Evolutionary conservation across 1,140 invertebrate genomes (phyloP), one percentile per base, ranked within the genome.

Genomic region (Theocolax elegans): DNA sequence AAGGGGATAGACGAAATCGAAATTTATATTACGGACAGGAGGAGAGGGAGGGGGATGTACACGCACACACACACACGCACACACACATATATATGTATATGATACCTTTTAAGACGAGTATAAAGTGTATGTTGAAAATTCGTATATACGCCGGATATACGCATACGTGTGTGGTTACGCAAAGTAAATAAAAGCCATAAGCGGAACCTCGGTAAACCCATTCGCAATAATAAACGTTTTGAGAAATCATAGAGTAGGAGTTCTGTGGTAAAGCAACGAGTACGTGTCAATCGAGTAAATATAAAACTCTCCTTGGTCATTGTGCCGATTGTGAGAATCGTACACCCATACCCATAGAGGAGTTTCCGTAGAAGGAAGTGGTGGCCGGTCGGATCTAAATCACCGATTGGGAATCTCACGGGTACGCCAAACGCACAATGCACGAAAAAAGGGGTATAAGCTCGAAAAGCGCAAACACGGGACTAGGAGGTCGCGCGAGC

Each of bases 401-500:
- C n/a, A n/a, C n/a, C n/a, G n/a, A n/a, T n/a, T n/a, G n/a, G n/a
- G n/a, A n/a, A n/a, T n/a, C n/a, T n/a, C n/a, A n/a, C n/a, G n/a
- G n/a, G n/a, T n/a, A n/a, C n/a, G n/a, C n/a, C n/a, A n/a, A n/a
- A n/a, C n/a, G n/a, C n/a, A n/a, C n/a, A n/a, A n/a, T n/a, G n/a
- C n/a, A 29, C 3, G 23, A 40, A 1, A 72, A 65, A 25, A 13
- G 10, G 31, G 15, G 31, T 25, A 35, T 31, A 27, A 17, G 23
- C 29, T 1, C 72, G 67, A 73, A 75, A 58, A 64, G 31, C 19
- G 46, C 27, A 40, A 69, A 21, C 72, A 80, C 75, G 80, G n/a
- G n/a, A n/a, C n/a, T 31, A 83, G 80, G 81, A 81, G 80, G 81
- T 83, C 83, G 81, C n/a, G n/a, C n/a, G n/a, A 75, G 83, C 83